Percentiles rank a stretch among this genome's conserved stretches.
These are phyloP conservation scores for Helarctos malayanus DNA, from an alignment of 2,797 vertebrate genomes.

Conservation along the genomic window DNA sequence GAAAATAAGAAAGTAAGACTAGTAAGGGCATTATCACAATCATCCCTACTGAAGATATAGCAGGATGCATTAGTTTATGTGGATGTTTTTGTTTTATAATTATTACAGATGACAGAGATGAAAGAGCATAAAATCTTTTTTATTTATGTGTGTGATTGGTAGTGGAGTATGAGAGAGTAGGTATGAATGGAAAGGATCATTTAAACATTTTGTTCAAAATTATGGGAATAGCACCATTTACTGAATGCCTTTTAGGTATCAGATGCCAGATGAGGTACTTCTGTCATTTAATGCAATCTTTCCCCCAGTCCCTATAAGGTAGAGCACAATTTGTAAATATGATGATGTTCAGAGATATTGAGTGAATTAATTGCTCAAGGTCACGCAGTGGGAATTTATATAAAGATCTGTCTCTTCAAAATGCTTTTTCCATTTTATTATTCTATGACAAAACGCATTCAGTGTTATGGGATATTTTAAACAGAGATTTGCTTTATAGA, in stretches of 20 bases:
- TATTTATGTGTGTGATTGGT: background rate
- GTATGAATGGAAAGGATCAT: slow-evolving; percentile 10
- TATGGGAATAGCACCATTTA: background rate
- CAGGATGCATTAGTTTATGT: background rate
- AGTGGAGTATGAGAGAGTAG: background rate
- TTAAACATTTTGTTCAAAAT: slow-evolving; percentile 49
- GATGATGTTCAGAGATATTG: background rate
- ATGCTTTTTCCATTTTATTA: slow-evolving; percentile 45
- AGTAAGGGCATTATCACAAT: background rate
- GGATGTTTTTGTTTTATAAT: slow-evolving; percentile 47
- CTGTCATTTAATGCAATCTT: slow-evolving; percentile 1
- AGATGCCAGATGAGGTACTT: background rate
- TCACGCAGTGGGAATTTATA: slow-evolving; percentile 32
- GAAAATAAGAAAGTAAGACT: slow-evolving; percentile 33
- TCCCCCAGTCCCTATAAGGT: background rate
- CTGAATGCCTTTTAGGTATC: background rate
- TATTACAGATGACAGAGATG: slow-evolving; percentile 19
- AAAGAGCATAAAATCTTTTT: slow-evolving; percentile 15
- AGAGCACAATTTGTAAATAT: slow-evolving; percentile 33
- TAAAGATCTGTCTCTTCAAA: background rate
- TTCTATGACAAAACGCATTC: background rate
- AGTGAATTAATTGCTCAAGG: slow-evolving; percentile 8
- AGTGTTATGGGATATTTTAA: slow-evolving; percentile 23
- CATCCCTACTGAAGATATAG: background rate
- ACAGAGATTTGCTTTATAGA: background rate